Evolutionary conservation across 2,888 invertebrate genomes (phyloP).

Genomic region (Drosophila testacea): DNA sequence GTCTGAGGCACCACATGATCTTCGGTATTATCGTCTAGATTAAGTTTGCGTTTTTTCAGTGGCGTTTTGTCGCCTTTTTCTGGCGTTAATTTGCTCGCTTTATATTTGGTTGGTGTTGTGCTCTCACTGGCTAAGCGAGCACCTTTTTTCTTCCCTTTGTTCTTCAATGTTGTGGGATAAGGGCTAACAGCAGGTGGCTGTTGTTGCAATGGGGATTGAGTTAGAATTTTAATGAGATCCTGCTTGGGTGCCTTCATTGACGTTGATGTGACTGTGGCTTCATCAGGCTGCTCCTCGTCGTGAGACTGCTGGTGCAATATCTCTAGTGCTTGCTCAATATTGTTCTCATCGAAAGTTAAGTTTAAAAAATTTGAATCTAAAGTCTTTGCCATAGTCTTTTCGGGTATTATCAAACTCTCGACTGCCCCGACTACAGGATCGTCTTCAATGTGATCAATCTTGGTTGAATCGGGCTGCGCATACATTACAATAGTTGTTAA

Average conservation of each 20-base stretch:
- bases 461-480: slow-evolving; percentile 66
- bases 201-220: slow-evolving; percentile 41
- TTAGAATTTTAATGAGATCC: slow-evolving; percentile 45
- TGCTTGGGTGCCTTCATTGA: slow-evolving; percentile 50
- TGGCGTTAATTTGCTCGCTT: not conserved
- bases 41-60: slow-evolving; percentile 42
- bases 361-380: slow-evolving; percentile 20
- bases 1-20: slow-evolving; percentile 14
- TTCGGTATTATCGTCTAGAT: slow-evolving; percentile 10
- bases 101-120: not conserved
- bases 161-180: slow-evolving; percentile 14
- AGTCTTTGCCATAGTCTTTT: slow-evolving; percentile 2
- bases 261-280: slow-evolving; percentile 61
- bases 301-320: slow-evolving; percentile 49
- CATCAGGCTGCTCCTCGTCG: slow-evolving; percentile 47
- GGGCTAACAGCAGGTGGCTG: not conserved
- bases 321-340: slow-evolving; percentile 52
- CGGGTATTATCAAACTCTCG: slow-evolving; percentile 22
- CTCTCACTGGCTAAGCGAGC: slow-evolving; percentile 8
- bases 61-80: slow-evolving; percentile 30
- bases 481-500: slow-evolving; percentile 40
- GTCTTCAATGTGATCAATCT: slow-evolving; percentile 55
- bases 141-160: slow-evolving; percentile 5
- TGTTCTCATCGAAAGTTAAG: slow-evolving; percentile 46
- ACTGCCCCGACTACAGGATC: slow-evolving; percentile 38